Evolutionary conservation across 2,113 vertebrate species (phyloP).

Genomic region (Oxyruncus cristatus): DNA sequence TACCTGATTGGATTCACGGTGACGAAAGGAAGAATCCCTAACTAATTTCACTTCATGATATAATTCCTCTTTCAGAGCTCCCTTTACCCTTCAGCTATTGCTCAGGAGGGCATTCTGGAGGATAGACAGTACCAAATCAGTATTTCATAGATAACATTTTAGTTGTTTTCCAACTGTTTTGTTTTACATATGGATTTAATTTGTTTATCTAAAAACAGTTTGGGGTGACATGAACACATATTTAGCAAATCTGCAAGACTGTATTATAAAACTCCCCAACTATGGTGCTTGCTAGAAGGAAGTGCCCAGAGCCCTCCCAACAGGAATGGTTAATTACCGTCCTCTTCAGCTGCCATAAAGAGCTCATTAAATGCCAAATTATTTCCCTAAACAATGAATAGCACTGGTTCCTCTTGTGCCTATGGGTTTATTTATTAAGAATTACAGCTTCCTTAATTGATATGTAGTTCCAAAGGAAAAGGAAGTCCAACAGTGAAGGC

Average conservation of each 20-base stretch:
- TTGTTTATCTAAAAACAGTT: not conserved
- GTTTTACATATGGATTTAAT: slow-evolving; percentile 6
- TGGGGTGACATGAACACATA: not conserved
- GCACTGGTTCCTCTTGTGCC: slow-evolving; percentile 13
- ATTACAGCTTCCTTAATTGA: slow-evolving; percentile 44
- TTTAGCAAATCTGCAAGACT: slow-evolving; percentile 18
- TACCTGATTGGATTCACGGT: not conserved
- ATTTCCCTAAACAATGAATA: slow-evolving; percentile 58
- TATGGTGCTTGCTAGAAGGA: slow-evolving; percentile 33
- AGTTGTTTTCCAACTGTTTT: slow-evolving; percentile 6
- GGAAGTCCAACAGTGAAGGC: not conserved
- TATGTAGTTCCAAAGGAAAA: slow-evolving; percentile 10
- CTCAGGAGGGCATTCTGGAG: not conserved
- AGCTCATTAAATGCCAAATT: slow-evolving; percentile 47
- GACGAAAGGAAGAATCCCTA: not conserved
- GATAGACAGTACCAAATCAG: not conserved
- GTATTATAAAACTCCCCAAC: slow-evolving; percentile 28
- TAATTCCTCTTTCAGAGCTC: not conserved
- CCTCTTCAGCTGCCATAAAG: slow-evolving; percentile 56
- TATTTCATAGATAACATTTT: not conserved
- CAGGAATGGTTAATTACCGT: slow-evolving; percentile 29
- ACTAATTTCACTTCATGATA: not conserved
- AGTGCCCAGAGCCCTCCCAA: slow-evolving; percentile 7
- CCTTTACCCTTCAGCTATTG: not conserved
- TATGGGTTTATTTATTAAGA: slow-evolving; percentile 29